Percentiles rank a stretch among this genome's conserved stretches.
These are phyloP conservation scores for Channallabes apus DNA, from an alignment of 2,797 vertebrate genomes.

Conservation along the genomic window DNA sequence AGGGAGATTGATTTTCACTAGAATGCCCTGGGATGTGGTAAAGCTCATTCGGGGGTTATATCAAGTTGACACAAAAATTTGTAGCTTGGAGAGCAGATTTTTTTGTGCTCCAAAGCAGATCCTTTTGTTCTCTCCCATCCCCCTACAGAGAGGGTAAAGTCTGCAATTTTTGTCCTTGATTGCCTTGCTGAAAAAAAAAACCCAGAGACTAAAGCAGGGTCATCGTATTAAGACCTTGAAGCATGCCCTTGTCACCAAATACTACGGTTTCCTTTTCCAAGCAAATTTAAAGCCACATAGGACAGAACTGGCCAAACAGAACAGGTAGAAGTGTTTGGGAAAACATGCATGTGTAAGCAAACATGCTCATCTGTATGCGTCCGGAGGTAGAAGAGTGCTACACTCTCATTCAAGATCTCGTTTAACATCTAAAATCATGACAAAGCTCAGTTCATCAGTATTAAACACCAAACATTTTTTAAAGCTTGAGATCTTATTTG, in stretches of 20 bases:
- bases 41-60: constrained; percentile 8
- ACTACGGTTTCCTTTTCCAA: constrained; percentile 7
- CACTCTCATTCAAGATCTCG: background rate
- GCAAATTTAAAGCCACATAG: constrained; percentile 5
- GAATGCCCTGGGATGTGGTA: background rate
- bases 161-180: constrained; percentile 35
- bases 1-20: constrained; percentile 25
- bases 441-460: background rate
- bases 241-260: constrained; percentile 41
- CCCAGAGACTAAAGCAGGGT: constrained; percentile 10
- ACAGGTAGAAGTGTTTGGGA: background rate
- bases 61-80: constrained; percentile 18
- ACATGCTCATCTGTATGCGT: background rate
- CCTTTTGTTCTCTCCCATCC: constrained; percentile 10
- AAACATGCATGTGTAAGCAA: background rate
- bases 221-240: constrained; percentile 29
- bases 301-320: background rate
- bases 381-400: background rate
- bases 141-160: background rate
- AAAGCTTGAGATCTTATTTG: background rate
- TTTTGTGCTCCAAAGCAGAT: background rate
- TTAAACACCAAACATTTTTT: background rate
- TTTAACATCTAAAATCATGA: background rate
- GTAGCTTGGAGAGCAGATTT: constrained; percentile 14
- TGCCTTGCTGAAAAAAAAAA: constrained; percentile 37